Conservation (phyloP, 2,113 vertebrate species). For the Sylvicapra grimmia region DNA sequence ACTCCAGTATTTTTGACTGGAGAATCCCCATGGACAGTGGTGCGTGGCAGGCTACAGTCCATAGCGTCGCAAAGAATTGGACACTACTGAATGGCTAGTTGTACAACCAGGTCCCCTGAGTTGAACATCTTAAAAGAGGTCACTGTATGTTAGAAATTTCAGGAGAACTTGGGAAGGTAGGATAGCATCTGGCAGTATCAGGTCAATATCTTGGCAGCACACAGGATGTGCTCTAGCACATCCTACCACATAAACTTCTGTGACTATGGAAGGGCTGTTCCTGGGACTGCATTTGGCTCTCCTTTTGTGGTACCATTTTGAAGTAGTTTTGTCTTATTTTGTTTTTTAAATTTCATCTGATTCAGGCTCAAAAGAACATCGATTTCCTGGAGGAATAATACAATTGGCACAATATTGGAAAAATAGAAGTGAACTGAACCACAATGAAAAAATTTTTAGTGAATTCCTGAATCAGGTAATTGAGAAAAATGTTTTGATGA, state of each 20-base stretch:
- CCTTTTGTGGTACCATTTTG: background rate
- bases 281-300: background rate
- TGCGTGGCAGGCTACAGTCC: background rate
- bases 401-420: conserved; percentile 74
- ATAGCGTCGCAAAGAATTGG: background rate
- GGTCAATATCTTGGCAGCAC: background rate
- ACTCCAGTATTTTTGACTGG: background rate
- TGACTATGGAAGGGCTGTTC: background rate
- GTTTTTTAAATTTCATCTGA: background rate
- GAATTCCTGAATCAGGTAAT: conserved; percentile 75
- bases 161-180: background rate
- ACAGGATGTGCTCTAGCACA: background rate
- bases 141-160: background rate
- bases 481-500: background rate
- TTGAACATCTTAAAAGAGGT: background rate
- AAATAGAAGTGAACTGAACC: conserved; percentile 54
- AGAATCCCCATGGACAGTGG: background rate
- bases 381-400: conserved; percentile 76
- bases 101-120: background rate
- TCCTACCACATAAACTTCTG: background rate
- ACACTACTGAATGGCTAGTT: background rate
- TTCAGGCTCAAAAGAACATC: conserved; percentile 71
- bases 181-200: background rate
- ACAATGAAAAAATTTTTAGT: conserved; percentile 70
- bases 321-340: background rate